phyloP scores from a whole-genome alignment of 2,797 vertebrate species.

The Enteromius anoplus region DNA sequence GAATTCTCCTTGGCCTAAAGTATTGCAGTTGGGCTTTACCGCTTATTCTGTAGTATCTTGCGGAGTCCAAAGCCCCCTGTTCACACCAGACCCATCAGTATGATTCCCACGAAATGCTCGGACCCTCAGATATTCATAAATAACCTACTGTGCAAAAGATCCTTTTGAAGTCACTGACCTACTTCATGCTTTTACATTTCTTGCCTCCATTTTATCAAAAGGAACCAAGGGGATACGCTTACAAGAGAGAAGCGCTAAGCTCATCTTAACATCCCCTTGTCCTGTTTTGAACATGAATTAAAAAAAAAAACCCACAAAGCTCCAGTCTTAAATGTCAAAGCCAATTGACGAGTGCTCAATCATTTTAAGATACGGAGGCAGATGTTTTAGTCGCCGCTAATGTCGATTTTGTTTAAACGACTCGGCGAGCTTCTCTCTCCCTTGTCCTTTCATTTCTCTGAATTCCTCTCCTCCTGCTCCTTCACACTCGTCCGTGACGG shows the following conservation, averaged over 20 bases:
- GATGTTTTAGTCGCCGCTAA: constrained; percentile 37
- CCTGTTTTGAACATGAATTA: constrained; percentile 3
- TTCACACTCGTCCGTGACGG: constrained; percentile 49
- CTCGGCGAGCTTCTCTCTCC: neutral
- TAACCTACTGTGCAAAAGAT: constrained; percentile 37
- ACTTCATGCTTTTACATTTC: constrained; percentile 42
- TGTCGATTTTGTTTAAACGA: constrained; percentile 2
- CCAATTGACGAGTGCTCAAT: constrained; percentile 15
- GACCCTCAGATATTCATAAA: constrained; percentile 38
- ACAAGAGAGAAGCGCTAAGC: constrained; percentile 21
- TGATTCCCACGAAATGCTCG: constrained; percentile 23
- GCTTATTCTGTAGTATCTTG: neutral
- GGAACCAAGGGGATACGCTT: constrained; percentile 17
- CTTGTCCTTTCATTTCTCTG: constrained; percentile 47
- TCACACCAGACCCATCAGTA: constrained; percentile 10
- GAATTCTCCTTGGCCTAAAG: neutral
- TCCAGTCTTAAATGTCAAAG: constrained; percentile 34
- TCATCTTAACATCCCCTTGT: constrained; percentile 27
- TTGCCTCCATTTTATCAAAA: constrained; percentile 32
- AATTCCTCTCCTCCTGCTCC: constrained; percentile 50
- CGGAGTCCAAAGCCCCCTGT: neutral
- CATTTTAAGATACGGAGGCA: constrained; percentile 27
- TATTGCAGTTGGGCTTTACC: neutral
- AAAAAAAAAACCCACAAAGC: constrained; percentile 8
- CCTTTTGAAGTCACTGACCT: constrained; percentile 50